These are phyloP conservation scores for Sebastes umbrosus DNA, from an alignment of 2,797 vertebrate species.

Conservation along the genomic window DNA sequence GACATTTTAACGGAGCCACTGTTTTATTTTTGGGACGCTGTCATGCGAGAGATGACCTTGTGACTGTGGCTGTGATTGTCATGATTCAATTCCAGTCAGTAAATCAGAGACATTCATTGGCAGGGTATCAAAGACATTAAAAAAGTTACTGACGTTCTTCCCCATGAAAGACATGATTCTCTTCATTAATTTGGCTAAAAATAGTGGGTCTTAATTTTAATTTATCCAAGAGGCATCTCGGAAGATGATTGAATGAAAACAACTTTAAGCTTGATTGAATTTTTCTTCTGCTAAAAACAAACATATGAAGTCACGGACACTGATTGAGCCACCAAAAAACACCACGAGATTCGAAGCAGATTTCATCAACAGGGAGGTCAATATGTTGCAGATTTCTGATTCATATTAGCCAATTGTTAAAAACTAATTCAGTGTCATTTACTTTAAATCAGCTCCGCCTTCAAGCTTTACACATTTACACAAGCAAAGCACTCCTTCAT, in stretches of 20 bases:
- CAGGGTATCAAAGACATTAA: constrained; percentile 29
- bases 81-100: constrained; percentile 46
- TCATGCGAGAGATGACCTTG: constrained; percentile 46
- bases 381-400: neutral
- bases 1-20: neutral
- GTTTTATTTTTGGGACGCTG: constrained; percentile 43
- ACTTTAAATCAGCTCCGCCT: neutral
- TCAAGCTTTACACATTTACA: neutral
- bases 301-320: neutral
- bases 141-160: neutral
- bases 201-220: neutral
- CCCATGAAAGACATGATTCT: constrained; percentile 2
- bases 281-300: neutral
- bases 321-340: neutral
- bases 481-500: neutral
- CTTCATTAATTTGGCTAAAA: constrained; percentile 33
- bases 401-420: neutral
- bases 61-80: constrained; percentile 49
- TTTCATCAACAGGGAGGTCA: neutral
- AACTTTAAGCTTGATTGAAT: constrained; percentile 2
- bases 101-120: constrained; percentile 26
- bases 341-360: neutral
- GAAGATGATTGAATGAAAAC: neutral
- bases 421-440: neutral
- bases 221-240: neutral